Evolutionary conservation across 2,888 invertebrate species (phyloP).

Genomic region (Erpobdella octoculata): DNA sequence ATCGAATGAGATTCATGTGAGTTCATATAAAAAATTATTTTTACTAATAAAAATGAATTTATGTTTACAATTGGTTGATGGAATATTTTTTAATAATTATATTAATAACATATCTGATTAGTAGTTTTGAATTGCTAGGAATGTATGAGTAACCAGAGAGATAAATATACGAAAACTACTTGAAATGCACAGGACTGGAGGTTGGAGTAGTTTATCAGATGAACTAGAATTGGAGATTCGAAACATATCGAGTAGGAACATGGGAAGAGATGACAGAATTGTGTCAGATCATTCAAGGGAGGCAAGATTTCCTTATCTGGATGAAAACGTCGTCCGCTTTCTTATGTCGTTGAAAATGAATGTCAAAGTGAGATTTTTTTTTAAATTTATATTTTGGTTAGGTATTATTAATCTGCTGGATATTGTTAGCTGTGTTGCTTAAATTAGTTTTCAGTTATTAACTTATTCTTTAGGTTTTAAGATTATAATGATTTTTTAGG

Average conservation of each 20-base stretch:
- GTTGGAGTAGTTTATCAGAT: slow-evolving; percentile 57
- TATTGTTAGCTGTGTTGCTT: no score
- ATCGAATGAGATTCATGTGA: slow-evolving; percentile 62
- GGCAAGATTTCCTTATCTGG: slow-evolving; percentile 62
- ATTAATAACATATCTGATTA: no score
- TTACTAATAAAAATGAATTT: background rate
- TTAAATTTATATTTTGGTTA: background rate
- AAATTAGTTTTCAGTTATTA: no score
- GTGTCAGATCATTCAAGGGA: slow-evolving; percentile 73
- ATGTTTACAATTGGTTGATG: no score
- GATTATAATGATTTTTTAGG: no score
- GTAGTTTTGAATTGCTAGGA: no score
- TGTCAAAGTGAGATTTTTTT: slow-evolving; percentile 48
- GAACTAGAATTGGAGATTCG: slow-evolving; percentile 72
- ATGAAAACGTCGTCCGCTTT: slow-evolving; percentile 58
- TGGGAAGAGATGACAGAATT: slow-evolving; percentile 83
- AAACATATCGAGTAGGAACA: slow-evolving; percentile 78
- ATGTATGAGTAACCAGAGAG: no score
- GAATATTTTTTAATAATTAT: no score
- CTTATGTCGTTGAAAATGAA: slow-evolving; percentile 54
- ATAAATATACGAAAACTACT: background rate
- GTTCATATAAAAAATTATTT: background rate
- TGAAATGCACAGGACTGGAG: slow-evolving; percentile 38
- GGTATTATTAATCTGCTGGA: background rate
- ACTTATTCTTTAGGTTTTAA: no score